Base-by-base conservation (phyloP, 1,140 invertebrate species). In the Orius laevigatus region DNA sequence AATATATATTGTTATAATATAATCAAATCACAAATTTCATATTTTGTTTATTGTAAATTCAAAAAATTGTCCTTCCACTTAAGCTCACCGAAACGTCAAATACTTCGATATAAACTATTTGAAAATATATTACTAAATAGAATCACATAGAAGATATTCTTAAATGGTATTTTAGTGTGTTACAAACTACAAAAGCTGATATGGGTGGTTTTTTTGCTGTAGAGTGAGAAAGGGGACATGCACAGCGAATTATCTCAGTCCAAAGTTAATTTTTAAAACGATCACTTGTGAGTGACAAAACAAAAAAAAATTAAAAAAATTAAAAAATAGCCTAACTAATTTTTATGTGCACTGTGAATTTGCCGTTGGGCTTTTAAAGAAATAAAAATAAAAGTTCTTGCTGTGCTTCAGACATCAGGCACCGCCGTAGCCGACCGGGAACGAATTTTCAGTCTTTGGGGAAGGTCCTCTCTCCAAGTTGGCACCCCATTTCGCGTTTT, bases 171-270 rank as follows among this genome's bases (percentile, higher is more conserved):
- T 40, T 43, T 25, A 38, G 36, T 42, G 8, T n/a, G 47, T 49
- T 49, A 49, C 48, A 25, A 41, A 19, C 48, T 50, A 50, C 41
- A 39, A 49, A 49, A 50, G 48, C 48, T 50, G 48, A 50, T 50
- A 50, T 50, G 48, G 48, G 19, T 42, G 6, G 19, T 16, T 43
- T 43, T 43, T 43, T 43, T 45, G 2, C 12, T 32, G 20, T 32
- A 10, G 36, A 38, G 36, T n/a, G 36, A 16, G 36, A 10, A 16
- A 3, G 36, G 33, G 8, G 33, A n/a, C n/a, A 40, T 6, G 25
- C 19, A 43, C 41, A 25, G 41, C 41, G 41, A 43, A n/a, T 20
- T 43, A 15, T 43, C 14, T 45, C 43, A 45, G 43, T 45, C 43
- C 43, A 31, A 45, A 25, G 41, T 43, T 40, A 40, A n/a, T n/a